phyloP scores from a whole-genome alignment of 35 echinoderm and acorn worm species.

The Lytechinus variegatus region DNA sequence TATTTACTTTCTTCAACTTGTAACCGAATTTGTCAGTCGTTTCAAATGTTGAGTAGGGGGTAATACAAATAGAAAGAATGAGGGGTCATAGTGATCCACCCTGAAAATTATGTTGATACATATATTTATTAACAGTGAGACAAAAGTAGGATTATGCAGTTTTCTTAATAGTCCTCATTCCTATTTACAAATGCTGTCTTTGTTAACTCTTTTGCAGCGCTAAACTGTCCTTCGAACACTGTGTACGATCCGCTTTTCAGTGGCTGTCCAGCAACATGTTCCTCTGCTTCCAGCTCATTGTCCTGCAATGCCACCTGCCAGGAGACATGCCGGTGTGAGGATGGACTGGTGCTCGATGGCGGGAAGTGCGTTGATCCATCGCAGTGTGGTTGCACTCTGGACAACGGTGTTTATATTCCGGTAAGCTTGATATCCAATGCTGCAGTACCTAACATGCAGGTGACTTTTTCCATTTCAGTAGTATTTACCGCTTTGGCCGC shows the following conservation, averaged over 20 bases:
- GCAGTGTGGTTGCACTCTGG: constrained; percentile 74
- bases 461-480: background rate
- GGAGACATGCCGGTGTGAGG: constrained; percentile 77
- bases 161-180: no score
- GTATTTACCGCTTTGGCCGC: no score
- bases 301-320: constrained; percentile 64
- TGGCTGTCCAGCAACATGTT: constrained; percentile 79
- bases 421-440: constrained; percentile 34
- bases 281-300: background rate
- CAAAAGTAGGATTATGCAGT: no score
- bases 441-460: background rate
- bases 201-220: constrained; percentile 11
- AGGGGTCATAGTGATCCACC: no score
- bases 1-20: no score
- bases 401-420: constrained; percentile 62
- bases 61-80: no score
- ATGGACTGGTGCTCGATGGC: constrained; percentile 70
- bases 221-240: constrained; percentile 65
- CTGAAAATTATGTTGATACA: no score
- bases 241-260: constrained; percentile 75
- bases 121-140: no score
- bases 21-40: no score
- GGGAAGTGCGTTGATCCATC: constrained; percentile 61
- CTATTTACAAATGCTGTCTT: no score
- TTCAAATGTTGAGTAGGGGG: no score